Conservation (phyloP, 2,888 invertebrate species). For the Caenorhabditis imperialis region DNA sequence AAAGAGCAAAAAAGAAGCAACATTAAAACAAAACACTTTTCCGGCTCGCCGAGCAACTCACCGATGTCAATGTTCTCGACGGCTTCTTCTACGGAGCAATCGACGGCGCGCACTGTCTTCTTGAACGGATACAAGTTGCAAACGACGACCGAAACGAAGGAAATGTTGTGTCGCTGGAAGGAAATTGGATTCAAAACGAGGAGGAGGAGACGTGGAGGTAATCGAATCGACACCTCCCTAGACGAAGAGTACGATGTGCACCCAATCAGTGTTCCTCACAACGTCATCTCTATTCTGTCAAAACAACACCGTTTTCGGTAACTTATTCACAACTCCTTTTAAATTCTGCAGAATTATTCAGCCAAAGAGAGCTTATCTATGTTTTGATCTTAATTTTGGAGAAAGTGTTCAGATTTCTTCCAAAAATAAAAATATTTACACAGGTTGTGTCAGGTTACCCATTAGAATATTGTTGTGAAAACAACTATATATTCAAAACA, state of each 20-base stretch:
- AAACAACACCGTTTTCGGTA: too few species aligned
- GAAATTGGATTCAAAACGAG: slow-evolving; percentile 14
- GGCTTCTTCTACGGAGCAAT: slow-evolving; percentile 89
- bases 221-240: slow-evolving; percentile 35
- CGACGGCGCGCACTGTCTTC: slow-evolving; percentile 83
- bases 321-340: too few species aligned
- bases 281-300: background rate
- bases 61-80: slow-evolving; percentile 80
- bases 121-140: slow-evolving; percentile 91
- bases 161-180: slow-evolving; percentile 62
- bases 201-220: slow-evolving; percentile 17
- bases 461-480: background rate
- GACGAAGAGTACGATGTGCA: slow-evolving; percentile 12
- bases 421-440: too few species aligned
- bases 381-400: too few species aligned
- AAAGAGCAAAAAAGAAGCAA: slow-evolving; percentile 17
- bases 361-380: too few species aligned
- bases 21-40: slow-evolving; percentile 36
- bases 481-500: background rate
- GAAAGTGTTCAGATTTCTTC: too few species aligned
- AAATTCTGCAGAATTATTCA: too few species aligned
- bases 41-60: slow-evolving; percentile 36
- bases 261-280: slow-evolving; percentile 41
- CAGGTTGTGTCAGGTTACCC: too few species aligned
- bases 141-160: slow-evolving; percentile 84